A percentile compares a stretch with the other conserved stretches of the same genome.
These are phyloP conservation scores for Sciurus vulgaris DNA, from an alignment of 2,797 vertebrate species.

Conservation along the genomic window DNA sequence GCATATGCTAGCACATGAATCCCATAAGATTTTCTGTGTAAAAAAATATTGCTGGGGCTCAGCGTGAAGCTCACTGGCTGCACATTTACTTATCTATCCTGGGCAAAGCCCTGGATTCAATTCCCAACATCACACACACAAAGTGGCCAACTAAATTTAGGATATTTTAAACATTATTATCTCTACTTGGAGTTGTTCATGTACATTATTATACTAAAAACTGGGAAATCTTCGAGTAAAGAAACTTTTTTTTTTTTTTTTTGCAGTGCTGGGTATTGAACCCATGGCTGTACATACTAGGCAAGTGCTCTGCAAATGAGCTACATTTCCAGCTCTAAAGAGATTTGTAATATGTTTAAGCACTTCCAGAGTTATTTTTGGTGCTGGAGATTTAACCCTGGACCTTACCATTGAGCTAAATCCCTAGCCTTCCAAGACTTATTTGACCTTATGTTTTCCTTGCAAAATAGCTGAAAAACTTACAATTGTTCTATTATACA, in stretches of 20 bases:
- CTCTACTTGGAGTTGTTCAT: constrained; percentile 29
- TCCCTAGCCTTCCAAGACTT: background rate
- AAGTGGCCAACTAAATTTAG: background rate
- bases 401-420: background rate
- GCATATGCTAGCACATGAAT: constrained; percentile 15
- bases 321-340: background rate
- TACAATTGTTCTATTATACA: background rate
- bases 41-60: background rate
- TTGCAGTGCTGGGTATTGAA: background rate
- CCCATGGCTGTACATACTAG: background rate
- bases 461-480: constrained; percentile 29
- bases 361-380: constrained; percentile 29
- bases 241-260: background rate
- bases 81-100: background rate
- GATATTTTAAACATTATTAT: constrained; percentile 42
- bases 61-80: background rate
- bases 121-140: background rate
- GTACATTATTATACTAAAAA: constrained; percentile 25
- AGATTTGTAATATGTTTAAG: constrained; percentile 30
- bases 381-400: background rate
- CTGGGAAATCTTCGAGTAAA: constrained; percentile 5
- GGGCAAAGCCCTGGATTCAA: background rate
- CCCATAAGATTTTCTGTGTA: constrained; percentile 27
- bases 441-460: constrained; percentile 35
- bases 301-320: background rate